Percentiles rank a stretch among this genome's conserved stretches.
These are phyloP conservation scores for Penaeus indicus DNA, from an alignment of 1,140 invertebrate genomes.

Conservation along the genomic window DNA sequence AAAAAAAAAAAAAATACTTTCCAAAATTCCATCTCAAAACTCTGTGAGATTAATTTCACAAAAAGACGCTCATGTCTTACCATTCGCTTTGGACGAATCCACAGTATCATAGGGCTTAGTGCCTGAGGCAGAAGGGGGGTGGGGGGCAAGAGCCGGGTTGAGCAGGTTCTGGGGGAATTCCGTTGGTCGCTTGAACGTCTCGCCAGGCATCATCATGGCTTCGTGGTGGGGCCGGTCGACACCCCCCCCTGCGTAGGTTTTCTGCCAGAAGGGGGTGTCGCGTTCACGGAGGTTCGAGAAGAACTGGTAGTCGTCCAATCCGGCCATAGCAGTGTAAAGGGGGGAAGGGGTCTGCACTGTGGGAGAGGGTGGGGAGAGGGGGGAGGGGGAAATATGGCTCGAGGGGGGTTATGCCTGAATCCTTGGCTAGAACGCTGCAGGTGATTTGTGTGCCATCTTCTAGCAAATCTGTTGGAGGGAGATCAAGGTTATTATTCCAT, in stretches of 20 bases:
- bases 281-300: constrained; percentile 62
- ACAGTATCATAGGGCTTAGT: constrained; percentile 24
- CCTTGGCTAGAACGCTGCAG: too few relatives aligned
- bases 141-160: constrained; percentile 38
- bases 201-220: background rate
- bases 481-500: too few relatives aligned
- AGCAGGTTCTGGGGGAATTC: constrained; percentile 55
- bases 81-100: constrained; percentile 21
- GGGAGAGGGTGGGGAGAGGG: background rate
- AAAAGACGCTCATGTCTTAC: background rate
- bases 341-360: background rate
- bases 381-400: background rate
- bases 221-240: constrained; percentile 16
- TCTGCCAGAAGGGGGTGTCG: constrained; percentile 66
- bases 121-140: background rate
- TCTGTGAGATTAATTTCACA: background rate
- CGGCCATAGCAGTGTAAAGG: constrained; percentile 48
- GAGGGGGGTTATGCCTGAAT: too few relatives aligned
- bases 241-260: constrained; percentile 34
- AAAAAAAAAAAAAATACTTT: too few relatives aligned
- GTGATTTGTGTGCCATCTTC: too few relatives aligned
- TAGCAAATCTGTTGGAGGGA: too few relatives aligned
- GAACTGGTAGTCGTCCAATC: constrained; percentile 65
- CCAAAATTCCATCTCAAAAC: constrained; percentile 26
- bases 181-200: constrained; percentile 52